Conservation (phyloP, 2,113 vertebrate species). For the Propithecus coquereli region DNA sequence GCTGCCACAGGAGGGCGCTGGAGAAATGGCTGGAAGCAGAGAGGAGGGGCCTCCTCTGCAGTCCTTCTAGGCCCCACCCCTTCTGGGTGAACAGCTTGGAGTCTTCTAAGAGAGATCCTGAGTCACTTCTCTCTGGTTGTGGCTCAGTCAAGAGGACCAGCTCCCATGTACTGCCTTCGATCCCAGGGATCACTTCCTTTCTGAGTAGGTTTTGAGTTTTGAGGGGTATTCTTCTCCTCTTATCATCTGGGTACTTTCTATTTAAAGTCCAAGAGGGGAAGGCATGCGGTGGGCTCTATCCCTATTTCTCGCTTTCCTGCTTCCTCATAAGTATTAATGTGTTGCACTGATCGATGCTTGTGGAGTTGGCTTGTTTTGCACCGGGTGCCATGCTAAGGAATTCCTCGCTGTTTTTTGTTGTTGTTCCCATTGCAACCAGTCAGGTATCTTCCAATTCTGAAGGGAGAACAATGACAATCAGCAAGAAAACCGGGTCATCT, state of each 20-base stretch:
- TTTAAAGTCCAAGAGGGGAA: no score
- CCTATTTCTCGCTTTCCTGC: no score
- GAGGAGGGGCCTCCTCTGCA: neutral
- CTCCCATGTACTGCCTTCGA: neutral
- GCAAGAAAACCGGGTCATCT: accelerated
- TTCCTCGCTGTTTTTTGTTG: neutral
- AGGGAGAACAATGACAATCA: neutral
- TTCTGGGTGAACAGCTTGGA: neutral
- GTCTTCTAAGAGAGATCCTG: neutral
- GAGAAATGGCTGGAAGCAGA: neutral
- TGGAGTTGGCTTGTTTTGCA: neutral
- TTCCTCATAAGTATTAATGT: no score
- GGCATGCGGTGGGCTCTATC: no score
- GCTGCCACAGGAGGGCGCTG: neutral
- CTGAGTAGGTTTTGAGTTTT: neutral
- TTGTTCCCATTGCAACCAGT: neutral
- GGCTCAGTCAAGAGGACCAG: neutral
- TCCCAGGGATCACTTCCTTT: no score
- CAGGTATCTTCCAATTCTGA: neutral
- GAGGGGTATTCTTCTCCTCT: neutral
- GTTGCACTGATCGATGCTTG: no score
- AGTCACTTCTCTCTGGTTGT: neutral
- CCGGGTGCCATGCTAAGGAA: no score
- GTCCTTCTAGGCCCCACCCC: accelerated
- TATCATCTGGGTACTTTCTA: no score